Base-by-base conservation (phyloP, 2,797 vertebrate genomes). In the Fistularia tabacaria region DNA sequence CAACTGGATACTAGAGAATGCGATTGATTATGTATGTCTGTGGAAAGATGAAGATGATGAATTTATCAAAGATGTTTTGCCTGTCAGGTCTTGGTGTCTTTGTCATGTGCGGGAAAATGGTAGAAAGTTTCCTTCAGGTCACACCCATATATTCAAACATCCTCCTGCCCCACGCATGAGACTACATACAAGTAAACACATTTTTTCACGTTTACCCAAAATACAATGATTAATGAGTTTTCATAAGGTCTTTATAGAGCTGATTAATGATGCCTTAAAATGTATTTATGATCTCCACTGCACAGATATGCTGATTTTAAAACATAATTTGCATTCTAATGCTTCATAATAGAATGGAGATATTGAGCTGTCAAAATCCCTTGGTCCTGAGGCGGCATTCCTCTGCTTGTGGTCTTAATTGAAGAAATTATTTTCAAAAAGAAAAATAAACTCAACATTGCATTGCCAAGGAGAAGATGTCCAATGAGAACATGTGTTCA, bases 101-200 rank as follows among this genome's bases (percentile, higher is more conserved):
- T 81, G 77, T 81, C 49, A 44, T 77, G 66, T 81, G 80, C 88
- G 84, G 83, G 85, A 88, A 86, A 83, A 73, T 83, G 80, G 82
- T 77, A 79, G 49, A 57, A 76, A 64, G 54, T 72, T 53, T 59
- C 59, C 14, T 12, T 57, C 51, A 78, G 73, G 77, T 86, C 77
- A 79, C 46, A 46, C 58, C 25, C 64, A 25, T 54, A 41, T 49
- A 38, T 51, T 46, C 12, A 42, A 36, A 55, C 38, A 47, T 44
- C 57, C 36, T 39, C 52, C 54, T 25, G 47, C 51, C 51, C 53
- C 49, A 56, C 14, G 44, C 45, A 53, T 49, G 9, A 25, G 60
- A 43, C 49, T 25, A 10, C 14, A 66, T 51, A 38, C 11, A 57
- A 47, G 69, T 14, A 46, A 45, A 62, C 48, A 61, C 49, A 54